Conservation (phyloP, 2,113 vertebrate species). For the Aplodontia rufa region DNA sequence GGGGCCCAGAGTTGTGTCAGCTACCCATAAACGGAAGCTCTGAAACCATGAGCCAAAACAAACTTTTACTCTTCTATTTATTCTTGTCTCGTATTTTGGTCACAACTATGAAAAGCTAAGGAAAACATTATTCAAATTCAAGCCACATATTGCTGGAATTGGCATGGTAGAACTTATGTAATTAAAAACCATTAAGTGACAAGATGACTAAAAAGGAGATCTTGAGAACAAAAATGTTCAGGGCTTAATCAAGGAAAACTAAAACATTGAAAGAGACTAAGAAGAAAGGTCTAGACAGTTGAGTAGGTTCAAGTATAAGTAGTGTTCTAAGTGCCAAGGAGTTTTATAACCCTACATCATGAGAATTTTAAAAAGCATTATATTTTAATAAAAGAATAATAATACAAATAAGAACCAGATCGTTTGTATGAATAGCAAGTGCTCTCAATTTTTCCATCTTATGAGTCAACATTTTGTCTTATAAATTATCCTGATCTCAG, state of each 20-base stretch:
- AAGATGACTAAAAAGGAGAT: neutral
- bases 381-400: neutral
- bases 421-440: neutral
- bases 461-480: neutral
- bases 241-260: neutral
- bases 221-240: neutral
- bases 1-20: no score
- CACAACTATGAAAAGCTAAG: no score
- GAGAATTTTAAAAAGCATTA: neutral
- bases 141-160: neutral
- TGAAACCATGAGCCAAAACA: no score
- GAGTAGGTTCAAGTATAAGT: neutral
- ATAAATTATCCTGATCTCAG: neutral
- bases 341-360: neutral
- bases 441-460: neutral
- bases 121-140: neutral
- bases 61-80: no score
- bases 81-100: no score
- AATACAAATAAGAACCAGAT: neutral
- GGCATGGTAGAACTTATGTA: neutral
- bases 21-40: no score
- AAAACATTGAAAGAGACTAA: neutral
- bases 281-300: neutral
- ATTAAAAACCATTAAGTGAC: neutral
- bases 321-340: neutral